These are phyloP conservation scores for Hypocryptadius cinnamomeus DNA, from an alignment of 2,113 vertebrate species.

Conservation along the genomic window DNA sequence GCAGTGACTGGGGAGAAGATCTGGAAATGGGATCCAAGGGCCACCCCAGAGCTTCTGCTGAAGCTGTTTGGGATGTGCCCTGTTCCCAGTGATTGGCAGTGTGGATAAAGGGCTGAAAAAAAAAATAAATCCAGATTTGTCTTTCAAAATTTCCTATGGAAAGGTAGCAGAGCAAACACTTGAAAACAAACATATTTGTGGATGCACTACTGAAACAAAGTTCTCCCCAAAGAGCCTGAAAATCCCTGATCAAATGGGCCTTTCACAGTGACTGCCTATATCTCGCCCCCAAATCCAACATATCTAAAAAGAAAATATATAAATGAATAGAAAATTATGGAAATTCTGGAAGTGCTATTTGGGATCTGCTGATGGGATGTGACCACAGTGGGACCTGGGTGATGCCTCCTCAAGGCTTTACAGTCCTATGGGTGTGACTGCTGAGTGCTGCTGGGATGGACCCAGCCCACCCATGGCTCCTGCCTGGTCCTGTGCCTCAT, in stretches of 20 bases:
- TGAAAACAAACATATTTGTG: background rate
- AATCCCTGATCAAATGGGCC: background rate
- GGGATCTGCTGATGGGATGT: background rate
- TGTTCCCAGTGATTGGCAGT: background rate
- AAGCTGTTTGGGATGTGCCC: background rate
- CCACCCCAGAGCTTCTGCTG: background rate
- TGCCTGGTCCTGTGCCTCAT: rapidly evolving
- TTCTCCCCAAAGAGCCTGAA: background rate
- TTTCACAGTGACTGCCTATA: background rate
- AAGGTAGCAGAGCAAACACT: background rate
- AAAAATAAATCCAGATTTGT: background rate
- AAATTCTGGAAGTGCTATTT: background rate
- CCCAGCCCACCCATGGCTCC: background rate
- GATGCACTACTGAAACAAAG: background rate
- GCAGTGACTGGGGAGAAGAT: background rate
- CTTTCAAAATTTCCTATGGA: background rate
- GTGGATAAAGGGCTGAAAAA: background rate
- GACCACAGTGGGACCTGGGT: background rate
- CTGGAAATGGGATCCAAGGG: background rate
- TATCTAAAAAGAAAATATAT: background rate
- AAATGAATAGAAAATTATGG: background rate
- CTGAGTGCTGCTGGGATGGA: background rate
- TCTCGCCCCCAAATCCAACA: background rate
- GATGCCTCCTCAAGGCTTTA: background rate
- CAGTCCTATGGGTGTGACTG: background rate